These are phyloP conservation scores for Drosophila lacertosa DNA, from an alignment of 1,140 invertebrate species.

Conservation along the genomic window DNA sequence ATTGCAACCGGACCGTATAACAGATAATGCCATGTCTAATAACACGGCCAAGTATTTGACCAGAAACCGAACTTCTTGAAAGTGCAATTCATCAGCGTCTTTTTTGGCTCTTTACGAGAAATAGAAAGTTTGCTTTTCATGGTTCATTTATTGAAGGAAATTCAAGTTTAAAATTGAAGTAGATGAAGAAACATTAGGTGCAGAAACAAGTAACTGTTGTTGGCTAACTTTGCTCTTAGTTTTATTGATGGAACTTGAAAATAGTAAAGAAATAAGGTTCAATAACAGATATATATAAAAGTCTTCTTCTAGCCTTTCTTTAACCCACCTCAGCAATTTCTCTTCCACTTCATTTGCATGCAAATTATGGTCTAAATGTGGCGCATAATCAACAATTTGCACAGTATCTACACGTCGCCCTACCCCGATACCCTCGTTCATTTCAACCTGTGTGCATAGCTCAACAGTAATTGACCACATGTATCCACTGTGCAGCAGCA, in stretches of 20 bases:
- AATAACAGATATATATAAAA: no score
- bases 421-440: background rate
- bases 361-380: constrained; percentile 55
- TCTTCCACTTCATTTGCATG: constrained; percentile 57
- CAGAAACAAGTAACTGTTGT: background rate
- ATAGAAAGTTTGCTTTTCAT: background rate
- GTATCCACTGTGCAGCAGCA: constrained; percentile 22
- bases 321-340: background rate
- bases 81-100: constrained; percentile 22
- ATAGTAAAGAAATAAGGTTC: no score
- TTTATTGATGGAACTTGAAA: no score
- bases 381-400: constrained; percentile 53
- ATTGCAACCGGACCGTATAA: constrained; percentile 30
- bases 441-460: background rate
- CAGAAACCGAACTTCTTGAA: constrained; percentile 3
- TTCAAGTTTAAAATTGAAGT: no score
- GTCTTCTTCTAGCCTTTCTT: background rate
- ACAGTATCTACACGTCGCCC: background rate
- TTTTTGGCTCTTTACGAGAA: background rate
- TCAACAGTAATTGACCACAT: constrained; percentile 51
- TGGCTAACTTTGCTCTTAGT: background rate
- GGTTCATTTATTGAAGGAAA: background rate
- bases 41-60: constrained; percentile 9
- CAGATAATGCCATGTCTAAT: constrained; percentile 25
- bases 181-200: background rate